Evolutionary conservation across 1,140 invertebrate genomes (phyloP), one percentile per base, ranked within the genome.

Genomic region (Pantala flavescens): DNA sequence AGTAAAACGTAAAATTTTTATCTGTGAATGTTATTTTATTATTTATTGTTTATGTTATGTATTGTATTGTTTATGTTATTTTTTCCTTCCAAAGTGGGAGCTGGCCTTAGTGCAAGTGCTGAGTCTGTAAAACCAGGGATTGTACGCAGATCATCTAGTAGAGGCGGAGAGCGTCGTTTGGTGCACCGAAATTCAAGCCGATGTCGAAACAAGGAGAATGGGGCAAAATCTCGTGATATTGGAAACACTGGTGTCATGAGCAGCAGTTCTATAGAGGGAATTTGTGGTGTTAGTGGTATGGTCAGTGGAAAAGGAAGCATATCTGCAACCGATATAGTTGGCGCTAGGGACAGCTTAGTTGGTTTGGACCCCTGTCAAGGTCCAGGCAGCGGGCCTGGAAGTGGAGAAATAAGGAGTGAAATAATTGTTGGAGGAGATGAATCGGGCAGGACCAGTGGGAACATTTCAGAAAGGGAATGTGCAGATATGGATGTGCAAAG

Each of bases 51-150:
- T 36, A 36, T 36, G 28, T 5, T 9, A n/a, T 36, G 28, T 36
- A 36, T n/a, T 36, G 28, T 36, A 36, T 36, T 36, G n/a, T 5
- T 36, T 36, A 28, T n/a, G 23, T 63, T 74, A 74, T n/a, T 24
- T 76, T 74, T 76, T 74, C 74, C 75, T 74, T 76, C 71, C 72
- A 73, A 73, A 78, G 43, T 74, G 82, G 83, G 82, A 23, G 79
- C 82, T 63, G 87, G 88, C 77, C 81, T 90, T 77, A 90, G 88
- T 77, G 85, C 87, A 70, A 90, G 89, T 80, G 88, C 88, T 23
- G 89, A 90, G 80, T 90, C 88, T 19, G 85, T 90, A 71, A 89
- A 89, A 78, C 84, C 87, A 77, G 86, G 86, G 73, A 87, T 88
- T 80, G 78, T 90, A 5, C 84, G 88, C 14, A 83, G 90, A 74